Conservation (phyloP, 2,113 vertebrate species). For the Craseonycteris thonglongyai region DNA sequence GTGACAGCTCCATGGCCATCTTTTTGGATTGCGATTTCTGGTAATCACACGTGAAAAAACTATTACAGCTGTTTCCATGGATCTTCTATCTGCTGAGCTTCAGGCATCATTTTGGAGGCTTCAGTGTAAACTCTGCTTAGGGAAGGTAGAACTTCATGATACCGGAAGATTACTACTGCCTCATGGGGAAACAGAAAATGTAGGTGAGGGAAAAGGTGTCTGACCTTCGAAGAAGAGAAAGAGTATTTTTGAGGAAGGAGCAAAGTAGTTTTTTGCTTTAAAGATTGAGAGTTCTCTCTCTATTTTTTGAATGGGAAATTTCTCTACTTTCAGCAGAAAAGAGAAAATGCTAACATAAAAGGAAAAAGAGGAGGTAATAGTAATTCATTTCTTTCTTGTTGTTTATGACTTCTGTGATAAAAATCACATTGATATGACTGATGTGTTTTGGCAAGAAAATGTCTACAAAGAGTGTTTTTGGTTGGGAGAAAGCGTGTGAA, state of each 20-base stretch:
- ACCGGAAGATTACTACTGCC: slow-evolving; percentile 56
- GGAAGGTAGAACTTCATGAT: slow-evolving; percentile 62
- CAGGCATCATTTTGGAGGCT: slow-evolving; percentile 56
- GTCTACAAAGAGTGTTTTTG: background rate
- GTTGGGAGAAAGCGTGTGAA: slow-evolving; percentile 34
- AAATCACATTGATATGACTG: slow-evolving; percentile 41
- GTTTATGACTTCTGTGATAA: slow-evolving; percentile 55
- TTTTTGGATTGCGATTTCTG: slow-evolving; percentile 64
- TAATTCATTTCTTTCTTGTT: slow-evolving; percentile 58
- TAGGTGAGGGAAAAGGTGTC: slow-evolving; percentile 55
- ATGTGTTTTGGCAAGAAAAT: slow-evolving; percentile 42
- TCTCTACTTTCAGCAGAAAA: slow-evolving; percentile 68
- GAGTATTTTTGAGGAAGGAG: slow-evolving; percentile 25
- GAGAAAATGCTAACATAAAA: slow-evolving; percentile 60
- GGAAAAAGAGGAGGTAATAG: slow-evolving; percentile 66
- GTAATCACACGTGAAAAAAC: slow-evolving; percentile 49
- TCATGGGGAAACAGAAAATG: slow-evolving; percentile 60
- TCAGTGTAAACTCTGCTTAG: slow-evolving; percentile 51
- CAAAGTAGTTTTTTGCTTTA: slow-evolving; percentile 48
- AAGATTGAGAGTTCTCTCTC: slow-evolving; percentile 30
- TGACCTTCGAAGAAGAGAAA: slow-evolving; percentile 54
- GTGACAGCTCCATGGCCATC: slow-evolving; percentile 40
- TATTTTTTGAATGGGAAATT: slow-evolving; percentile 66
- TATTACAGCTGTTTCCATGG: slow-evolving; percentile 54
- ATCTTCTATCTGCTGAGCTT: slow-evolving; percentile 62